A percentile compares a stretch with the other conserved stretches of the same genome.
These are phyloP conservation scores for Aldabrachelys gigantea DNA, from an alignment of 2,113 vertebrate genomes.

Conservation along the genomic window DNA sequence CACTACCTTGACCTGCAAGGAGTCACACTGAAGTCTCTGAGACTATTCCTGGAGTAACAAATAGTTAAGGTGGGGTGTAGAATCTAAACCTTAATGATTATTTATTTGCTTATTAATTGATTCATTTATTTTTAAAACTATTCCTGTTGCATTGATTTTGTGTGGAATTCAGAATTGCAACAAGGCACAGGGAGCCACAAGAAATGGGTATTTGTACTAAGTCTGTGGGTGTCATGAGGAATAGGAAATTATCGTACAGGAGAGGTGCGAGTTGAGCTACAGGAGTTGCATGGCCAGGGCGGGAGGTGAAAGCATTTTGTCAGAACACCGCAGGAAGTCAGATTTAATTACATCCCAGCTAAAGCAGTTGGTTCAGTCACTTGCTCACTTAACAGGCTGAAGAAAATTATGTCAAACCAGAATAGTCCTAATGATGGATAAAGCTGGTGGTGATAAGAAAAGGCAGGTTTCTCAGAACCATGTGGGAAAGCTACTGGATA, in stretches of 20 bases:
- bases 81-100: not conserved
- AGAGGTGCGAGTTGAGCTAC: not conserved
- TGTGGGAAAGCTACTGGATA: not conserved
- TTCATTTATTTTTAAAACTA: not conserved
- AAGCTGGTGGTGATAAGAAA: not conserved
- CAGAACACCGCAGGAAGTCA: slow-evolving; percentile 10
- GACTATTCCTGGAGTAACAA: accelerated
- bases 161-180: not conserved
- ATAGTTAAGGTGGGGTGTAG: not conserved
- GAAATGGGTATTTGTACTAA: not conserved
- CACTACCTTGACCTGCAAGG: accelerated
- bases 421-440: slow-evolving; percentile 13
- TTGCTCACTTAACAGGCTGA: slow-evolving; percentile 23
- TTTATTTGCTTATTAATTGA: not conserved
- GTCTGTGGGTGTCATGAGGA: not conserved
- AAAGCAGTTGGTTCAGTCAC: slow-evolving; percentile 16
- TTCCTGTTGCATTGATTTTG: not conserved
- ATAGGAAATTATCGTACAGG: not conserved
- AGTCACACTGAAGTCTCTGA: not conserved
- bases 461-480: not conserved
- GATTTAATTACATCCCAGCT: not conserved
- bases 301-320: not conserved
- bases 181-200: not conserved
- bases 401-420: slow-evolving; percentile 41
- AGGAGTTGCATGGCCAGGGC: accelerated